Evolutionary conservation across 2,888 invertebrate species (phyloP), one percentile per base, ranked within the genome.

Genomic region (Boloria selene): DNA sequence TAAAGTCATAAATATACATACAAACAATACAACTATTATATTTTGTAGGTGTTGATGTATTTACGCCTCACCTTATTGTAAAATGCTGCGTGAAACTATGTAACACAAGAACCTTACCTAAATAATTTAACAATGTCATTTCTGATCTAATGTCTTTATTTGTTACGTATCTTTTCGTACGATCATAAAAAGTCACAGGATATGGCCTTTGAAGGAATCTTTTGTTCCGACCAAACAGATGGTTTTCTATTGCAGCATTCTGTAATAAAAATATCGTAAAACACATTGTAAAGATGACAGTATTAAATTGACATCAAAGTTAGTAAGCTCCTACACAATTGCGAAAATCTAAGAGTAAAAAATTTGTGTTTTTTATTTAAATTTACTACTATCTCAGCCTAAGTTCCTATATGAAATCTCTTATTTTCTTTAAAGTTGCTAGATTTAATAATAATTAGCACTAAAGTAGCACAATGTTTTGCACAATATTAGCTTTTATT

Each of bases 181-280:
- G 79, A 61, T 76, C 78, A 67, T 82, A 81, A 72, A 79, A 82
- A 64, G 79, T 75, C 49, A 79, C 70, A 56, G 79, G 79, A 68
- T 83, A 80, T 1, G 82, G 79, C 51, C 73, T 71, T 53, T 77
- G 75, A 56, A 77, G 69, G 7, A 84, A 87, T 72, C 92, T 82
- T 77, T 90, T 91, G 70, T 90, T 91, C 70, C 92, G 81, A 17
- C 91, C 90, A 61, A 84, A 91, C 18, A 91, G 73, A 67, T 79
- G 80, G 70, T 83, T 87, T 81, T 91, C 91, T 13, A 81, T 76
- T 4, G 75, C 84, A 14, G 75, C 67, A 68, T 88, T 86, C 91
- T 91, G 69, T 70, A 80, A 79, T 64, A 66, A 68, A 67, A 62
- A 31, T 60, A 50, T 31, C 64, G 51, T 65, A 72, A 55, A 60